Evolutionary conservation across 2,113 vertebrate genomes (phyloP).

Genomic region (Seriola quinqueradiata): DNA sequence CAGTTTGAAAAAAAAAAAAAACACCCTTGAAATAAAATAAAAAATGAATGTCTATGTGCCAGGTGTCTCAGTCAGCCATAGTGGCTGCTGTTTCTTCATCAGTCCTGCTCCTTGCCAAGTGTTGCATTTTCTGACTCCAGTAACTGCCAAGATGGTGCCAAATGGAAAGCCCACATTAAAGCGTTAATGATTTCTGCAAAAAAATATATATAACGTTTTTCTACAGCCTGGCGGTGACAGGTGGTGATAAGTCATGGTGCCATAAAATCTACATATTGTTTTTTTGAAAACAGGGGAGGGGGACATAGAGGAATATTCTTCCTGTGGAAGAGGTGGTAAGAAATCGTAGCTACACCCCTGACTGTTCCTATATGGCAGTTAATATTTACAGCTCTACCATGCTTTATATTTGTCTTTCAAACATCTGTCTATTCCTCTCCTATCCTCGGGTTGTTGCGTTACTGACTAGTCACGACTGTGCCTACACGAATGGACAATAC

Average conservation of each 20-base stretch:
- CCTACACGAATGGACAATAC: neutral
- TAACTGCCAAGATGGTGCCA: neutral
- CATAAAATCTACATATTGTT: neutral
- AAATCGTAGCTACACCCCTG: conserved; percentile 7
- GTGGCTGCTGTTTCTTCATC: neutral
- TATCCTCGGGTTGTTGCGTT: neutral
- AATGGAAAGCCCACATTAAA: neutral
- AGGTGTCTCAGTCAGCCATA: neutral
- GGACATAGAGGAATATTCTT: neutral
- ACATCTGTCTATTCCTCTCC: neutral
- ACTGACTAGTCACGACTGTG: conserved; percentile 1
- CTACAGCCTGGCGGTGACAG: neutral
- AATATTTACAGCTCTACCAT: neutral
- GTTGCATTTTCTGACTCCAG: neutral
- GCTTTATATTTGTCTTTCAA: neutral
- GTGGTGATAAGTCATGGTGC: neutral
- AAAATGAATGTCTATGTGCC: neutral
- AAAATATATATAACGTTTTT: neutral
- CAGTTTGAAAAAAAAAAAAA: neutral
- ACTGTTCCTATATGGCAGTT: neutral
- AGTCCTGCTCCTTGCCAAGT: neutral
- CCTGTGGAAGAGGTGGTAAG: neutral
- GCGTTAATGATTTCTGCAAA: neutral
- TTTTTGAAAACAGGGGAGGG: neutral
- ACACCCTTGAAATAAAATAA: neutral